Percentiles rank a stretch among this genome's conserved stretches.
These are phyloP conservation scores for Gasterosteus nipponicus DNA, from an alignment of 2,113 vertebrate species.

Conservation along the genomic window DNA sequence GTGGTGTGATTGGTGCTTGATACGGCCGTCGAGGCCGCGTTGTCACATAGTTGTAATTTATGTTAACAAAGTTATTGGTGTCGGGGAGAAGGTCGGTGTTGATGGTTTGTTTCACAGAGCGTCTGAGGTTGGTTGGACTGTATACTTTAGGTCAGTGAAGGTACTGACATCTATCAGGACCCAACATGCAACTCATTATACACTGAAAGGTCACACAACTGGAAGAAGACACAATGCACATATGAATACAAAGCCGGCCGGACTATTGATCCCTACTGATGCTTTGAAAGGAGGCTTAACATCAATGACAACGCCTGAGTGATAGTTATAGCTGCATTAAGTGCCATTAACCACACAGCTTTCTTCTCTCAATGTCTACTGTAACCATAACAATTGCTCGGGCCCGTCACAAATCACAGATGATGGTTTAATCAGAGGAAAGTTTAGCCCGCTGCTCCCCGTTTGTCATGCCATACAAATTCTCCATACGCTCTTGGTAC, in stretches of 20 bases:
- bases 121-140: conserved; percentile 26
- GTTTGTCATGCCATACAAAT: conserved; percentile 76
- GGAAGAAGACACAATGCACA: not conserved
- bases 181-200: not conserved
- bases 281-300: conserved; percentile 30
- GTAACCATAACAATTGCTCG: conserved; percentile 77
- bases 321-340: conserved; percentile 44
- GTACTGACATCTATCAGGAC: not conserved
- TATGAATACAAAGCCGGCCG: conserved; percentile 9
- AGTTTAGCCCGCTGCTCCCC: conserved; percentile 74
- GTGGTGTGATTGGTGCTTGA: not conserved
- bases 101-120: conserved; percentile 21
- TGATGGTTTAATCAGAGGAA: conserved; percentile 85
- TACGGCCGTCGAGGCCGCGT: too few relatives aligned
- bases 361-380: conserved; percentile 42
- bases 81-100: conserved; percentile 3
- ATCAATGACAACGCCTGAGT: conserved; percentile 26
- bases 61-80: not conserved
- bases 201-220: not conserved
- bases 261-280: conserved; percentile 27
- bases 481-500: conserved; percentile 78
- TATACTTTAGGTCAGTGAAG: not conserved
- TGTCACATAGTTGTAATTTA: not conserved
- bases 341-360: conserved; percentile 46
- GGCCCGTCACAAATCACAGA: conserved; percentile 79